Percentiles rank a stretch among this genome's conserved stretches.
Conservation (phyloP, 2,113 vertebrate genomes). For the Cololabis saira region DNA sequence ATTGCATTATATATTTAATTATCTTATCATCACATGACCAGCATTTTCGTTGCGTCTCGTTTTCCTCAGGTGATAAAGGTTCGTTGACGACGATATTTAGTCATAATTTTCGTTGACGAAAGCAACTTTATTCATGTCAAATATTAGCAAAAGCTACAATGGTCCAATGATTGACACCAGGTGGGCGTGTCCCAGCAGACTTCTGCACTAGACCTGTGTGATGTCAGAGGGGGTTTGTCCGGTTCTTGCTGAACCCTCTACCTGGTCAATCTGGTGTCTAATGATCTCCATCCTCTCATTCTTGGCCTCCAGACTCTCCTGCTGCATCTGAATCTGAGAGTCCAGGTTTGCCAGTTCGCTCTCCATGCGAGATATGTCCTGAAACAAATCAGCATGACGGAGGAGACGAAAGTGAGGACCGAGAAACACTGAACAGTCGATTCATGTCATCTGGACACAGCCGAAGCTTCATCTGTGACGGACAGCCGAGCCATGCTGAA, state of each 20-base stretch:
- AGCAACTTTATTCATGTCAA: no score
- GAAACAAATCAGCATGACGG: constrained; percentile 7
- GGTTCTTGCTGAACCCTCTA: constrained; percentile 40
- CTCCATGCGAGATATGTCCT: constrained; percentile 92
- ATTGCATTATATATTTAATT: no score
- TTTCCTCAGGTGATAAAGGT: no score
- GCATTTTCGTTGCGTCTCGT: no score
- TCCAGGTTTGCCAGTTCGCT: constrained; percentile 88
- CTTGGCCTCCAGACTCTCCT: constrained; percentile 76
- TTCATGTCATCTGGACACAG: neutral
- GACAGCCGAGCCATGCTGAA: neutral
- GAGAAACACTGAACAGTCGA: neutral
- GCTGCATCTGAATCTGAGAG: constrained; percentile 83
- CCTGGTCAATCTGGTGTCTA: constrained; percentile 85
- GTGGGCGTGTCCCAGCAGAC: no score
- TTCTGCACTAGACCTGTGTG: no score
- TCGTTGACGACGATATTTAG: no score
- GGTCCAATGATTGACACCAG: no score
- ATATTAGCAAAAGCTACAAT: no score
- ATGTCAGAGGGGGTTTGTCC: no score
- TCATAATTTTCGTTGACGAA: no score
- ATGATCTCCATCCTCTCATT: constrained; percentile 77
- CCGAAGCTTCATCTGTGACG: neutral
- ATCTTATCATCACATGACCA: no score
- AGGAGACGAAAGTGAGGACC: neutral